phyloP scores from a whole-genome alignment of 1,140 invertebrate genomes.

The Asbolus verrucosus region DNA sequence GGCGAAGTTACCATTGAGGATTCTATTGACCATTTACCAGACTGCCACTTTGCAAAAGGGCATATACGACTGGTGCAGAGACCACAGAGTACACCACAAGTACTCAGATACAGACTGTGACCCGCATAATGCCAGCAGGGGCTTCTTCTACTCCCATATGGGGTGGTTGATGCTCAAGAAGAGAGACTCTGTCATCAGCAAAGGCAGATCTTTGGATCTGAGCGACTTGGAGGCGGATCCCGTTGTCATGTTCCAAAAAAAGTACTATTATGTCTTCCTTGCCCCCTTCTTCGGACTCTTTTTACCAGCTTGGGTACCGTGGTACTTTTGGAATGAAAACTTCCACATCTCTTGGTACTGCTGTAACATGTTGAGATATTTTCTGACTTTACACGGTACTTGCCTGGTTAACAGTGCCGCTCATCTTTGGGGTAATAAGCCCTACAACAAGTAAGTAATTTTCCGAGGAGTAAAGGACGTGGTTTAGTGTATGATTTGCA shows the following conservation, averaged over 20 bases:
- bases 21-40: conserved; percentile 1
- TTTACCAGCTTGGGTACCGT: conserved; percentile 79
- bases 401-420: conserved; percentile 67
- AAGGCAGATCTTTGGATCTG: conserved; percentile 83
- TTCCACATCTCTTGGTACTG: conserved; percentile 68
- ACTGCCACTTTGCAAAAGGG: conserved; percentile 68
- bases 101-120: conserved; percentile 69
- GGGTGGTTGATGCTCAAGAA: conserved; percentile 71
- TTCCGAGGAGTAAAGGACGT: neutral
- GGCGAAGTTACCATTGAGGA: conserved; percentile 6
- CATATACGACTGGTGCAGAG: conserved; percentile 81
- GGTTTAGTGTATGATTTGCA: conserved; percentile 1
- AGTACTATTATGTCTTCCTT: conserved; percentile 75
- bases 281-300: conserved; percentile 78
- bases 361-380: conserved; percentile 71
- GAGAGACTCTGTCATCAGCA: conserved; percentile 77
- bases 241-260: conserved; percentile 74
- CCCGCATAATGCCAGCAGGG: conserved; percentile 75
- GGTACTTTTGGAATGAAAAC: conserved; percentile 67
- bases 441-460: conserved; percentile 76
- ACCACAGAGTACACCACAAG: conserved; percentile 92
- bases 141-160: conserved; percentile 74
- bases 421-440: conserved; percentile 61
- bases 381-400: conserved; percentile 74
- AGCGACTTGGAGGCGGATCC: conserved; percentile 79